Base-by-base conservation (phyloP, 2,113 vertebrate species). In the Coptodon rendalli region DNA sequence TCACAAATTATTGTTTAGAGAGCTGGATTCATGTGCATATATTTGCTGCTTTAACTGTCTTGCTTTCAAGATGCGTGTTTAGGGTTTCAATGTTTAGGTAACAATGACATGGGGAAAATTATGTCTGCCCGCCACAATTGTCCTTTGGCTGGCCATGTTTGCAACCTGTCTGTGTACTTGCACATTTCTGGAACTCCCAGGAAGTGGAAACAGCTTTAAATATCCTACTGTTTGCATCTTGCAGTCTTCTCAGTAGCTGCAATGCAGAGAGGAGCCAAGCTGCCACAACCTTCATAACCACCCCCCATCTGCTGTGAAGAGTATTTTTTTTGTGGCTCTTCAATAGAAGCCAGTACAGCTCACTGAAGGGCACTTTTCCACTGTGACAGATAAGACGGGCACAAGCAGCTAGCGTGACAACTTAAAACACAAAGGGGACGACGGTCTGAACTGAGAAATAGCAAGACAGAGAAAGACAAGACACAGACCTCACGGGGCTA, bases 181-280 rank as follows among this genome's bases (percentile, higher is more conserved):
- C 73, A 61, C 59, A 85, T 61, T 56, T 82, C 2, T 40, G 80
- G 61, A 48, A 57, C 48, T 73, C 80, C 43, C 17, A 82, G 48
- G 10, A 17, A 82, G 63, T 76, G 79, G 38, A 40, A 36, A 56
- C 76, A 68, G 48, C n/a, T 38, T 89, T 59, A 84, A 57, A 85
- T 71, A 68, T n/a, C 52, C 56, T 34, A 5, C 13, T 73, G 85
- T 78, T 82, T 86, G 59, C 66, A 56, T 84, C 80, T 82, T 90
- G 73, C 83, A 91, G 84, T 90, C 22, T 53, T 87, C 78, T 82
- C 80, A 81, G 86, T 31, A 88, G 88, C 93, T 91, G 92, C 93
- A 93, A 83, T 94, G 92, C 92, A 91, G 93, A 90, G 92, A 86
- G 59, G 12, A 85, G 73, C 13, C 68, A 84, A 59, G 38, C 88